These are phyloP conservation scores for Mermis nigrescens DNA, from an alignment of 2,888 invertebrate genomes.

Conservation along the genomic window DNA sequence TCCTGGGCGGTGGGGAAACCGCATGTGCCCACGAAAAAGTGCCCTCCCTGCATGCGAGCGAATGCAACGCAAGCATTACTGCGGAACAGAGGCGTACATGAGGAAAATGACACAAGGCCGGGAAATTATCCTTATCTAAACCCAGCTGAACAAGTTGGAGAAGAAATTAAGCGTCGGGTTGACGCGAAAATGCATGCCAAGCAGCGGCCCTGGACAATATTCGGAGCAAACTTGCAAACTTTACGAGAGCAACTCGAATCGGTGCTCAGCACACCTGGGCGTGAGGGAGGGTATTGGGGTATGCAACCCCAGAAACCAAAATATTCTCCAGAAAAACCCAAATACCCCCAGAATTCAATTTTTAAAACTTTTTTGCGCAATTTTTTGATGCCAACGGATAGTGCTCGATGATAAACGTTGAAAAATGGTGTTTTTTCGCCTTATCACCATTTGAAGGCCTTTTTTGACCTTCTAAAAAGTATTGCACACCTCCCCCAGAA, in stretches of 20 bases:
- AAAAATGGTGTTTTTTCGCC: too few species aligned
- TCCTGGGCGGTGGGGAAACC: background rate
- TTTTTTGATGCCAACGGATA: too few species aligned
- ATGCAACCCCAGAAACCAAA: too few species aligned
- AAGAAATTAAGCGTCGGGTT: background rate
- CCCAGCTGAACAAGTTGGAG: background rate
- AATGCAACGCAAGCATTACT: background rate
- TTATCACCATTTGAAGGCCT: too few species aligned
- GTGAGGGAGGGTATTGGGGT: too few species aligned
- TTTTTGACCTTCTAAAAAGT: too few species aligned
- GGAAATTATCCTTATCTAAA: background rate
- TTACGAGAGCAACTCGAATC: background rate
- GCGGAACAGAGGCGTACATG: background rate
- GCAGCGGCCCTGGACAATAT: background rate
- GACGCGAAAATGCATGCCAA: background rate
- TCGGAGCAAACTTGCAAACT: background rate
- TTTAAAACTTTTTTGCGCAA: too few species aligned
- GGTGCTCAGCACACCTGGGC: too few species aligned
- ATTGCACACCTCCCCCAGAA: too few species aligned
- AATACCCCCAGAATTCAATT: too few species aligned
- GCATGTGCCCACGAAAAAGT: background rate
- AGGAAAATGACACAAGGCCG: background rate
- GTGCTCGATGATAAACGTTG: too few species aligned
- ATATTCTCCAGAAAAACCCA: too few species aligned
- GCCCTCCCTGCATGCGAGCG: background rate